phyloP scores from a whole-genome alignment of 2,113 vertebrate species.

The Sitta europaea region DNA sequence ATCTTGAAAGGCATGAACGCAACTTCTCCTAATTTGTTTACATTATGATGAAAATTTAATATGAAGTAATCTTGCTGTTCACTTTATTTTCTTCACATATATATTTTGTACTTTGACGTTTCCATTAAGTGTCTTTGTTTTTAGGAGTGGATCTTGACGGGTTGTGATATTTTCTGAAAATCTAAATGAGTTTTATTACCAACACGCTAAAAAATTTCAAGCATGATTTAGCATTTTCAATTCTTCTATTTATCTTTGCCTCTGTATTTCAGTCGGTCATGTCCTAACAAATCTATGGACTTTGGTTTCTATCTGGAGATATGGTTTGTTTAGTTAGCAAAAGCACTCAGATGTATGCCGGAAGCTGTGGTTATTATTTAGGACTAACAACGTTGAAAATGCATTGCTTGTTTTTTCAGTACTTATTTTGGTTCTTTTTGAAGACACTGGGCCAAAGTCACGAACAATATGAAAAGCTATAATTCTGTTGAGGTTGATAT shows the following conservation, averaged over 20 bases:
- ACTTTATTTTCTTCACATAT: not conserved
- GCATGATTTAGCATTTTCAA: not conserved
- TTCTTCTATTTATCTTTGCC: not conserved
- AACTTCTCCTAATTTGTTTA: not conserved
- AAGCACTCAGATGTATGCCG: not conserved
- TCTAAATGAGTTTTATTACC: not conserved
- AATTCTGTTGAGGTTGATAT: not conserved
- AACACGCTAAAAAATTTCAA: not conserved
- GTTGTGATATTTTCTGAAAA: not conserved
- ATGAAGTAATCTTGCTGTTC: not conserved
- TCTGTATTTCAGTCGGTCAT: not conserved
- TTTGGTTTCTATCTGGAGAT: not conserved
- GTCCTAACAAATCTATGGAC: not conserved
- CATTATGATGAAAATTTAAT: not conserved
- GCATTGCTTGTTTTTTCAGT: not conserved
- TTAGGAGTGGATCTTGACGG: not conserved
- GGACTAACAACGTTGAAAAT: not conserved
- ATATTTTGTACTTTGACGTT: not conserved
- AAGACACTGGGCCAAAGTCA: conserved; percentile 20
- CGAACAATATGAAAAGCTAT: not conserved
- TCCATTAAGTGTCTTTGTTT: not conserved
- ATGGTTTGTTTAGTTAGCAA: not conserved
- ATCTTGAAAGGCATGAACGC: not conserved
- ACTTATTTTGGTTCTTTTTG: not conserved
- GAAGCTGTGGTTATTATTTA: not conserved